Conservation (phyloP, 2,888 invertebrate genomes). For the Tortrix viridana region DNA sequence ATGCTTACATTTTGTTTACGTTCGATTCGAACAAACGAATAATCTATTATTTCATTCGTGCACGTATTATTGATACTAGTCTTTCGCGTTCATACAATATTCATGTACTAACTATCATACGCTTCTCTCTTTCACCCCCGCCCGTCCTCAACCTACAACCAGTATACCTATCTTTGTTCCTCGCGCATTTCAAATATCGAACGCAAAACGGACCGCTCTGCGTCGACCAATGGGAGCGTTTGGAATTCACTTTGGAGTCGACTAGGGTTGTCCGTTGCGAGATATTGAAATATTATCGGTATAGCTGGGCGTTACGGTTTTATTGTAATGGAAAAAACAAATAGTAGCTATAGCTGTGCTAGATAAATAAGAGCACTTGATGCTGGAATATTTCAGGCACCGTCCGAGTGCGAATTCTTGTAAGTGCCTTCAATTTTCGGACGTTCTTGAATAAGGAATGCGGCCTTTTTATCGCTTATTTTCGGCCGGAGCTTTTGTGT, state of each 20-base stretch:
- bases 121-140: conserved; percentile 55
- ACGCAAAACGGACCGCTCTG: conserved; percentile 48
- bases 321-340: conserved; percentile 82
- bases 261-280: conserved; percentile 65
- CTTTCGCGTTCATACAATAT: conserved; percentile 78
- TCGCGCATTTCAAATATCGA: conserved; percentile 60
- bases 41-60: conserved; percentile 85
- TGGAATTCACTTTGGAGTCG: conserved; percentile 71
- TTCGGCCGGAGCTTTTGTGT: conserved; percentile 1
- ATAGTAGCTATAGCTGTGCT: conserved; percentile 59
- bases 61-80: conserved; percentile 82
- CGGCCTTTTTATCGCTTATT: conserved; percentile 27
- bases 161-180: conserved; percentile 53
- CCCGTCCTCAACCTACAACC: neutral
- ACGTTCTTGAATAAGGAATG: conserved; percentile 80
- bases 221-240: conserved; percentile 65
- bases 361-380: conserved; percentile 75
- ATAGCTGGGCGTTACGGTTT: conserved; percentile 73
- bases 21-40: conserved; percentile 83
- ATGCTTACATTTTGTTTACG: conserved; percentile 83
- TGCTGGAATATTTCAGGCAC: conserved; percentile 69
- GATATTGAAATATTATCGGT: conserved; percentile 82
- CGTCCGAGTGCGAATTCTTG: conserved; percentile 81
- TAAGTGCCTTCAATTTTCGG: conserved; percentile 76
- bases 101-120: conserved; percentile 59